phyloP scores from a whole-genome alignment of 2,888 invertebrate species.

The Argynnis bischoffii region DNA sequence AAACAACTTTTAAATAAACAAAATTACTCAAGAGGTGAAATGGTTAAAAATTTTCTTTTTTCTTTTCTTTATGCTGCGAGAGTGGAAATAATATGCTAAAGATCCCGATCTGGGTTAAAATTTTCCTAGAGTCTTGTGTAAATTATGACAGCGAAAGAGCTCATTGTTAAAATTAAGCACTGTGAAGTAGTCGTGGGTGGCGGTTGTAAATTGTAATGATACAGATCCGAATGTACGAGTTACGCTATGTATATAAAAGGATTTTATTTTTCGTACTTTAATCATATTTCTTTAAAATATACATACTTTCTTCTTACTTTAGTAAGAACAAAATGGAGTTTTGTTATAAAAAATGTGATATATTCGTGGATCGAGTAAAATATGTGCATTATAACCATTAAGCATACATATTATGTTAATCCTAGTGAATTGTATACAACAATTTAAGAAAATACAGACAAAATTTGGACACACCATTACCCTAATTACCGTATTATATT shows the following conservation, averaged over 20 bases:
- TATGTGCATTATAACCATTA: too few species aligned
- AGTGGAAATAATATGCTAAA: constrained; percentile 4
- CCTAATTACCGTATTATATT: too few species aligned
- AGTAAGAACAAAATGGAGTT: too few species aligned
- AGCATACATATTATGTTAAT: too few species aligned
- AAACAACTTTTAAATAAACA: too few species aligned
- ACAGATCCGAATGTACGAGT: not conserved
- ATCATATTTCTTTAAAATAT: not conserved
- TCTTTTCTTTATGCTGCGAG: not conserved
- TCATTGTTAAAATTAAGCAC: constrained; percentile 29
- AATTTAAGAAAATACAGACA: too few species aligned
- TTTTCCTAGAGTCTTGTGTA: constrained; percentile 22
- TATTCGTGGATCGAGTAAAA: too few species aligned
- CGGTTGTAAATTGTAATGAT: constrained; percentile 12
- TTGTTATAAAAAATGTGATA: too few species aligned
- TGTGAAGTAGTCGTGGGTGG: constrained; percentile 15
- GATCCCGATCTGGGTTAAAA: constrained; percentile 17
- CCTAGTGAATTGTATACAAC: too few species aligned
- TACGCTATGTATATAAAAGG: constrained; percentile 6
- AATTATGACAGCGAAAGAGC: constrained; percentile 30
- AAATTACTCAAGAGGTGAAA: not conserved
- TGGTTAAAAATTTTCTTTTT: not conserved
- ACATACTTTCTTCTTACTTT: not conserved
- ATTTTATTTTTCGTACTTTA: not conserved
- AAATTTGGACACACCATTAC: too few species aligned